phyloP scores from a whole-genome alignment of 2,113 vertebrate genomes.

The Heterocephalus glaber region DNA sequence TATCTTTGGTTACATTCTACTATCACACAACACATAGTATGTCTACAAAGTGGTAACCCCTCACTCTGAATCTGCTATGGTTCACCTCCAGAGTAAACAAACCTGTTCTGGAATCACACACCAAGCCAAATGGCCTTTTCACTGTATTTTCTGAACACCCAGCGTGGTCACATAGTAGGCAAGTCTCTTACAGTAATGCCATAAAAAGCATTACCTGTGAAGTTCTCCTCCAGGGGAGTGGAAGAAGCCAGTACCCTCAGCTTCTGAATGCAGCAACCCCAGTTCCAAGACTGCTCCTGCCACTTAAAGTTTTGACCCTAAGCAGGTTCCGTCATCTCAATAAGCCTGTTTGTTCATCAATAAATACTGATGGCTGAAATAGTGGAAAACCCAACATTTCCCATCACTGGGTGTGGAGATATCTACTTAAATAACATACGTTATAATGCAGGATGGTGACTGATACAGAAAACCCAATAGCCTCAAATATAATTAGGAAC shows the following conservation, averaged over 20 bases:
- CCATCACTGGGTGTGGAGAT: neutral
- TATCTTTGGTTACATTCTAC: neutral
- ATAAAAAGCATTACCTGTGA: neutral
- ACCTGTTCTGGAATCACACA: neutral
- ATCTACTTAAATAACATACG: neutral
- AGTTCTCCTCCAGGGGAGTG: neutral
- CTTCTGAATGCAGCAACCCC: neutral
- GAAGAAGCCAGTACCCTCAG: neutral
- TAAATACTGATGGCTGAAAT: neutral
- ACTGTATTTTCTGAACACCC: neutral
- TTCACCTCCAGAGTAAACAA: neutral
- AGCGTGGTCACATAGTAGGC: neutral
- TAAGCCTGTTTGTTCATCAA: neutral
- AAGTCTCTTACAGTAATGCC: neutral
- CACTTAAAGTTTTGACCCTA: neutral
- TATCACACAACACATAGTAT: neutral
- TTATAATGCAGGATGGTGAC: neutral
- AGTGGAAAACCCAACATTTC: neutral
- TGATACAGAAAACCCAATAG: neutral
- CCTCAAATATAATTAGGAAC: neutral
- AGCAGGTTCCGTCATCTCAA: too few relatives aligned
- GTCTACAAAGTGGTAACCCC: neutral
- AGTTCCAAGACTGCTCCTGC: neutral
- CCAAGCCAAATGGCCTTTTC: neutral
- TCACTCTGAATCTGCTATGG: neutral